A percentile compares a stretch with the other conserved stretches of the same genome.
Conservation (phyloP, 2,888 invertebrate genomes). For the Serrognathus titanus region DNA sequence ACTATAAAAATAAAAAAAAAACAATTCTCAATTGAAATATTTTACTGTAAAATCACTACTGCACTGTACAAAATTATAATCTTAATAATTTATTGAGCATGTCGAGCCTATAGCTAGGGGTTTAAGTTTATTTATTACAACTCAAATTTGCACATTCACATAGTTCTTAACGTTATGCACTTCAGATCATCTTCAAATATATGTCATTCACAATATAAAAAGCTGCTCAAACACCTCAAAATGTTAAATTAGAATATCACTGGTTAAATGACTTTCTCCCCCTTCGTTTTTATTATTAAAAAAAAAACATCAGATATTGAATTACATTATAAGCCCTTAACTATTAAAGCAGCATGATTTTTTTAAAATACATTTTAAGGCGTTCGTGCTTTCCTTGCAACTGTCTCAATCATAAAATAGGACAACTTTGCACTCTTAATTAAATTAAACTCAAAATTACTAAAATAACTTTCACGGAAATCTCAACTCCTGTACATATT, state of each 20-base stretch:
- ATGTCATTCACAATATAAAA: not conserved
- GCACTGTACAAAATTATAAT: conserved; percentile 12
- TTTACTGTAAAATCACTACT: conserved; percentile 3
- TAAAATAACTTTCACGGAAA: conserved; percentile 48
- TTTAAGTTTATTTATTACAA: no score
- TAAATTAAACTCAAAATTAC: not conserved
- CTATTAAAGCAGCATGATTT: not conserved
- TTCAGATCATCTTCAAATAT: not conserved
- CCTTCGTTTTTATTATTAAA: no score
- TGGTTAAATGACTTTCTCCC: no score
- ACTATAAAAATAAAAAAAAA: not conserved
- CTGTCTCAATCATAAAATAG: no score
- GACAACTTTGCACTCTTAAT: no score
- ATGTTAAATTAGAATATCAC: no score
- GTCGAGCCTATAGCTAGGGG: not conserved
- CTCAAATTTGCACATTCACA: no score
- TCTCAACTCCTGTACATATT: conserved; percentile 62
- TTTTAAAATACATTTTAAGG: no score
- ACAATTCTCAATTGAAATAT: conserved; percentile 4
- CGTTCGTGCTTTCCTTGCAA: no score
- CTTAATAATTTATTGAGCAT: conserved; percentile 15
- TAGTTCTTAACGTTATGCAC: not conserved
- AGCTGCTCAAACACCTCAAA: no score
- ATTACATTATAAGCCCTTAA: not conserved
- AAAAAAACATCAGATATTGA: no score